Percentiles rank a stretch among this genome's conserved stretches.
Evolutionary conservation across 2,888 invertebrate species (phyloP).

Genomic region (Microchrysa polita): DNA sequence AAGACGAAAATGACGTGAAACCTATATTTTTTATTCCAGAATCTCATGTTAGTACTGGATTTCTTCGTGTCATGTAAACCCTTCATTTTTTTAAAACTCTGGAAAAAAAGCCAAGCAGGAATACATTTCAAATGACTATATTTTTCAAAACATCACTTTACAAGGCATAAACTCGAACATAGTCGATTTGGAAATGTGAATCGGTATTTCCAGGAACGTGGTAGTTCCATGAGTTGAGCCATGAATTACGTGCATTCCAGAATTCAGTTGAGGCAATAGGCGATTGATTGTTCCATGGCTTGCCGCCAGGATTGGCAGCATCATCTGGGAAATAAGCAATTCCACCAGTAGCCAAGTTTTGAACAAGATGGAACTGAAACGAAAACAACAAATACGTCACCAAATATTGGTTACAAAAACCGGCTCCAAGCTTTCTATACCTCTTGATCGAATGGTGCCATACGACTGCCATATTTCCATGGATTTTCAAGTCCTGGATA

Average conservation of each 20-base stretch:
- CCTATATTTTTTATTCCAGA: no score
- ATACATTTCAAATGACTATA: no score
- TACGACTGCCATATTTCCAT: conserved; percentile 62
- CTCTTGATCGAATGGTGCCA: conserved; percentile 77
- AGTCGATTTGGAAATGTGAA: conserved; percentile 73
- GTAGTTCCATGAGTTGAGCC: conserved; percentile 71
- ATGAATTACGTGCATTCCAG: conserved; percentile 68
- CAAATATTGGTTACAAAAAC: background rate
- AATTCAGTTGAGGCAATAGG: conserved; percentile 69
- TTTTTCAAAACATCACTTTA: conserved; percentile 55
- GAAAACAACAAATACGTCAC: background rate
- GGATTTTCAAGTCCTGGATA: conserved; percentile 44
- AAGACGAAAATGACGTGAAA: no score
- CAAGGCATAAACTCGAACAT: conserved; percentile 73
- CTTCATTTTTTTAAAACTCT: no score
- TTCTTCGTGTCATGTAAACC: no score
- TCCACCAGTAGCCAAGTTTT: conserved; percentile 76
- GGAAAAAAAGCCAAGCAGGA: no score
- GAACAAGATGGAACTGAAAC: conserved; percentile 69
- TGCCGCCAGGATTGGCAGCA: conserved; percentile 66
- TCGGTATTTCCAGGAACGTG: conserved; percentile 65
- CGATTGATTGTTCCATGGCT: conserved; percentile 66
- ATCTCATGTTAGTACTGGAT: no score
- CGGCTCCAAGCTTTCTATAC: conserved; percentile 54
- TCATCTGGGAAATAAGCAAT: conserved; percentile 73